Percentiles rank a stretch among this genome's conserved stretches.
phyloP scores from a whole-genome alignment of 2,113 vertebrate species.

The Osmerus mordax region DNA sequence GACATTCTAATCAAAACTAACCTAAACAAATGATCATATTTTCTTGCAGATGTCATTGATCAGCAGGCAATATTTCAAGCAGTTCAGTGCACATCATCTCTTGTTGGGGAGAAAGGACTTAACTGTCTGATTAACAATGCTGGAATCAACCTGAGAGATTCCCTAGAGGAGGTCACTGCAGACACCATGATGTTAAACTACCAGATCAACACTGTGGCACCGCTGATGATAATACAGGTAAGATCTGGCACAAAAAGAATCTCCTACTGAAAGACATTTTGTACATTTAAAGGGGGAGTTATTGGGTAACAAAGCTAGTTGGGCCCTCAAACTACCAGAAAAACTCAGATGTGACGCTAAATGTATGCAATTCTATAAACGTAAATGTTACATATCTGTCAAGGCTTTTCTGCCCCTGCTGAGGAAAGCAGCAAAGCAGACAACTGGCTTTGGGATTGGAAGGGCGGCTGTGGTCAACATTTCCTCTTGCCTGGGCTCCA shows the following conservation, averaged over 20 bases:
- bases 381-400: too few relatives aligned
- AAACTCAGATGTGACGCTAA: too few relatives aligned
- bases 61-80: conserved; percentile 72
- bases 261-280: too few relatives aligned
- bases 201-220: conserved; percentile 71
- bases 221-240: conserved; percentile 79
- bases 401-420: too few relatives aligned
- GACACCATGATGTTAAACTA: conserved; percentile 77
- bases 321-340: too few relatives aligned
- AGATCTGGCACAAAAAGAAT: too few relatives aligned
- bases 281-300: too few relatives aligned
- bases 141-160: conserved; percentile 64
- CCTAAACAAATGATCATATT: not conserved
- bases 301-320: too few relatives aligned
- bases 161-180: conserved; percentile 68
- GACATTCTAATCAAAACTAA: not conserved
- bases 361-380: too few relatives aligned
- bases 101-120: conserved; percentile 71
- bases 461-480: not conserved
- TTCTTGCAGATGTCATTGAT: conserved; percentile 50
- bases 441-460: too few relatives aligned
- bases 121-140: conserved; percentile 82
- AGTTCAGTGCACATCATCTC: conserved; percentile 64
- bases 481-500: not conserved
- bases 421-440: too few relatives aligned